These are phyloP conservation scores for Eurois occulta DNA, from an alignment of 2,888 invertebrate species.

Conservation along the genomic window DNA sequence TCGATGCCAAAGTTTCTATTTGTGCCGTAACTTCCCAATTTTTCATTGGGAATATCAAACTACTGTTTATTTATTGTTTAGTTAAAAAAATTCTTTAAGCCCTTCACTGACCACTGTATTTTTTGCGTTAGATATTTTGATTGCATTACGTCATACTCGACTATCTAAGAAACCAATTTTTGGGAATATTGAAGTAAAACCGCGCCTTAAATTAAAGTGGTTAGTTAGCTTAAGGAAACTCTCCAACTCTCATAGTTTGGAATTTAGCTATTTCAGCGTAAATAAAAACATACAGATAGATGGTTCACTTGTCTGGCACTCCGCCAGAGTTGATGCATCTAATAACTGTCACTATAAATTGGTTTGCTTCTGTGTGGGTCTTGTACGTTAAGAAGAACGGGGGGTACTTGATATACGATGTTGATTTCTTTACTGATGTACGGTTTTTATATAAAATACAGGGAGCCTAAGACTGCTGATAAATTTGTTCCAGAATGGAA, in stretches of 20 bases:
- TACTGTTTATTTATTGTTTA: no score
- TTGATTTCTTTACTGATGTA: neutral
- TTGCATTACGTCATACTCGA: no score
- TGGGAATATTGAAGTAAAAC: no score
- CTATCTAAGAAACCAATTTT: no score
- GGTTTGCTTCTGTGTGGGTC: neutral
- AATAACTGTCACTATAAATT: constrained; percentile 45
- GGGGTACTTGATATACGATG: neutral
- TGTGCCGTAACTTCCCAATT: no score
- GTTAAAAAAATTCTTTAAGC: no score
- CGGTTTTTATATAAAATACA: neutral
- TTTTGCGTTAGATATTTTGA: no score
- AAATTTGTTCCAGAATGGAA: neutral
- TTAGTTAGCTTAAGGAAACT: constrained; percentile 3
- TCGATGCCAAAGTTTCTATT: no score
- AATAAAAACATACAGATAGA: constrained; percentile 32
- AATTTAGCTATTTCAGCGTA: constrained; percentile 7
- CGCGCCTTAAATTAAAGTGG: constrained; percentile 13
- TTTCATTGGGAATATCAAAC: no score
- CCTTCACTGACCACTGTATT: no score
- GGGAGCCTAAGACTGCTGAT: neutral
- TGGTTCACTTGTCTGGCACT: constrained; percentile 24
- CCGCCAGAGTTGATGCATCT: constrained; percentile 34
- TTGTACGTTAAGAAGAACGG: neutral
- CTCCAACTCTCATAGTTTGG: neutral